Percentiles rank a stretch among this genome's conserved stretches.
These are phyloP conservation scores for Agelas oroides DNA, from an alignment of 37 sponge, comb jelly and placozoan genomes.

Conservation along the genomic window DNA sequence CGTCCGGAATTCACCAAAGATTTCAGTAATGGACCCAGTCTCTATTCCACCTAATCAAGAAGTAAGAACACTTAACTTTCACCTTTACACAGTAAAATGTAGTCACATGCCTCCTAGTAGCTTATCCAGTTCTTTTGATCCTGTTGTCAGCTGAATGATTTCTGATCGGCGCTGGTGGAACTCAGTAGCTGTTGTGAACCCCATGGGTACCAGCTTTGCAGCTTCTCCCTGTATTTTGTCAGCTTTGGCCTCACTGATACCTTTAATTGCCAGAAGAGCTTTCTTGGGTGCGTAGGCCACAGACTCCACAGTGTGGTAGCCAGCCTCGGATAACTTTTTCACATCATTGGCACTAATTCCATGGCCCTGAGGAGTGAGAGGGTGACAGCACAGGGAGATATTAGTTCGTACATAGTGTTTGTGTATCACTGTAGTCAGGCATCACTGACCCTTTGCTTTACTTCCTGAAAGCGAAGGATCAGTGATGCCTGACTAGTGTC, in stretches of 20 bases:
- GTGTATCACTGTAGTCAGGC: too few relatives aligned
- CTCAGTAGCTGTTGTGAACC: conserved; percentile 99
- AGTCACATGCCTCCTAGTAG: conserved; percentile 77
- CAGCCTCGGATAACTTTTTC: conserved; percentile 95
- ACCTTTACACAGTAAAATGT: not conserved
- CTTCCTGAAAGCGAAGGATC: too few relatives aligned
- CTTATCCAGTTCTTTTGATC: conserved; percentile 97
- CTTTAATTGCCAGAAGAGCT: conserved; percentile 92
- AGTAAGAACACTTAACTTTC: not conserved
- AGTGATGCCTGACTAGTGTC: too few relatives aligned
- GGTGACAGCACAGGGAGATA: not conserved
- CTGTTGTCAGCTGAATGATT: conserved; percentile 95
- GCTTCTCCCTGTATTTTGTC: conserved; percentile 96
- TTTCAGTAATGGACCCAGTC: conserved; percentile 99
- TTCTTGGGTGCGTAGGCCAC: conserved; percentile 99
- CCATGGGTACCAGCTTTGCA: conserved; percentile 96
- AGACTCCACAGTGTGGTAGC: conserved; percentile 97
- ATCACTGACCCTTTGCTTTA: too few relatives aligned
- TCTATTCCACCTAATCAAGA: conserved; percentile 87
- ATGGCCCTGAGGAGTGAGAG: conserved; percentile 46
- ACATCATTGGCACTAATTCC: conserved; percentile 96
- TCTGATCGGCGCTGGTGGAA: conserved; percentile 96
- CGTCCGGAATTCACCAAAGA: conserved; percentile 99
- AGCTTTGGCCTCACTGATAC: conserved; percentile 99
- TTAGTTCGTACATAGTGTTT: too few relatives aligned